Base-by-base conservation (phyloP, 2,888 invertebrate species). In the Drosophila testacea region DNA sequence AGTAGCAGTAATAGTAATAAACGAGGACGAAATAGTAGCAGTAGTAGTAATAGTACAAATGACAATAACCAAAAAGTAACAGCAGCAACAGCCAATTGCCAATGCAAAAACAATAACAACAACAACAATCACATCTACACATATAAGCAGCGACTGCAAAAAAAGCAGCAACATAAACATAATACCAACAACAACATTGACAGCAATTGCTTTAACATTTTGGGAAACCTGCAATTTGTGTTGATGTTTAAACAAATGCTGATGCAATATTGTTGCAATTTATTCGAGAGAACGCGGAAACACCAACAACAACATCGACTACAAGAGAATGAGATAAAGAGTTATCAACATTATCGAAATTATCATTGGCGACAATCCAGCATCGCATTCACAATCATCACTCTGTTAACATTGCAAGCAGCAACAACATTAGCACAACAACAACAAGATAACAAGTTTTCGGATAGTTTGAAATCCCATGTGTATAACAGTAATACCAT, bases 361-460 rank as follows among this genome's bases (percentile, higher is more conserved):
- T 48, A 47, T 6, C 51, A 47, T 9, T 63, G 51, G 44, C 57
- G 51, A 6, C 47, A 63, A 11, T 44, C 59, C 32, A 69, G 47
- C 62, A 52, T 68, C 54, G 71, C 83, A 67, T 81, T 81, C 64
- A 73, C 85, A 64, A 80, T 87, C 41, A 59, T 80, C 50, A 77
- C 60, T 54, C 67, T 90, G 71, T 74, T 90, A 73, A 61, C 83
- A 16, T 56, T 87, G 32, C 83, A 87, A 68, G 83, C 83, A 41
- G 57, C 71, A 56, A 63, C 74, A 57, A 59, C 48, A 47, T 55
- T 50, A 72, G 61, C 72, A 34, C 64, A 42, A 22, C 56, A 34
- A 46, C 71, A 56, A 36, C 55, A 34, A 30, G 30, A 5, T 42
- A 69, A 1, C 60, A 55, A 11, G 55, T 68, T 74, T 30, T 39